Base-by-base conservation (phyloP, 2,888 invertebrate species). In the Siphlonurus alternatus region DNA sequence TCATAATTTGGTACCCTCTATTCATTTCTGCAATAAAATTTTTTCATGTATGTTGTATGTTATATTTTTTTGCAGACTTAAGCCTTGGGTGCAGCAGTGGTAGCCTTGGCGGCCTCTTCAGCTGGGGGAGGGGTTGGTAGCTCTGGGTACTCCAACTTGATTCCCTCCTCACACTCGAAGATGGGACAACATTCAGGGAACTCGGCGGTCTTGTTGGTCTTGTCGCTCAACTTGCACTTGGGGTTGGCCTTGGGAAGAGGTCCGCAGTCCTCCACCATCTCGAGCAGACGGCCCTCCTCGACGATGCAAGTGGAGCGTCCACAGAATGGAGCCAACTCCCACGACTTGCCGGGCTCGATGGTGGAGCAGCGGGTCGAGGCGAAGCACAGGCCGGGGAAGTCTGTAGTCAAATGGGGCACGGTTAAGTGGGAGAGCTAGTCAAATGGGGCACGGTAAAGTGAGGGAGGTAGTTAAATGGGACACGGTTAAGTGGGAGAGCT, bases 331-430 rank as follows among this genome's bases (percentile, higher is more conserved):
- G 87, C 80, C 70, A 93, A 76, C 64, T 91, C 91, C 93, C 93
- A 93, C 66, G 85, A 80, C 76, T 90, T 86, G 67, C 86, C 87
- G 1, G 90, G 89, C 73, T 91, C 90, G 63, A 92, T 86, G 18
- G 92, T 93, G 54, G 90, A 89, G 76, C 93, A 93, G 65, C 85
- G 84, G 65, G 93, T 93, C 3, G 92, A 91, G 0, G 93, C 93
- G 77, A 93, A 93, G 73, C 93, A 93, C 83, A 88, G 84, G 53
- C 89, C 90, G 61, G 93, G 93, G 81, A 93, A 93, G 76, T 93
- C 93, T 85, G 74, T 0, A 76, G 77, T 66, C 64, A 61, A 51
- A 23, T n/a, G n/a, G n/a, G n/a, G n/a, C n/a, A n/a, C n/a, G n/a
- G n/a, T n/a, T n/a, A n/a, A 64, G 18, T 10, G n/a, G n/a, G n/a